Evolutionary conservation across 2,797 vertebrate genomes (phyloP).

Genomic region (Anolis apletophallus): DNA sequence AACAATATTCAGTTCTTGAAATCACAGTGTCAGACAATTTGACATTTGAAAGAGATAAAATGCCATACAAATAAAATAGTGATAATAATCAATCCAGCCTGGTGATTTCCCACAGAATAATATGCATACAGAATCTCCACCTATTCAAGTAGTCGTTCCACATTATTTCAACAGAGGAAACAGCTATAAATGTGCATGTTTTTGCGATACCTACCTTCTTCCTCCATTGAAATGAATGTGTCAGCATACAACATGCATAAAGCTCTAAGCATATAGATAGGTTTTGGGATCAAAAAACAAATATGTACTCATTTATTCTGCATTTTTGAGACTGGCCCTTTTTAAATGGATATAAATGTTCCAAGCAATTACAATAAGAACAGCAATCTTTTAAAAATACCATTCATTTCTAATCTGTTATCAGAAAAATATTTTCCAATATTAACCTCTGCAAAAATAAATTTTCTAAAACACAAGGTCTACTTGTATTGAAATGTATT

Average conservation of each 20-base stretch:
- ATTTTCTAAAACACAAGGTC: background rate
- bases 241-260: background rate
- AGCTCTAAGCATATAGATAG: background rate
- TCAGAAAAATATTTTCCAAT: background rate
- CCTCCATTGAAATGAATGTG: background rate
- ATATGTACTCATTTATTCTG: background rate
- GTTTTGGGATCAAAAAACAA: background rate
- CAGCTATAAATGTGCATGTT: background rate
- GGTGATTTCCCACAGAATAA: background rate
- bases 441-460: background rate
- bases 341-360: background rate
- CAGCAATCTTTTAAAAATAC: background rate
- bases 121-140: background rate
- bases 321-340: background rate
- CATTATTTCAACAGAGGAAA: background rate
- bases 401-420: background rate
- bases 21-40: background rate
- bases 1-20: background rate
- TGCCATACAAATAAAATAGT: background rate
- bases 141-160: background rate
- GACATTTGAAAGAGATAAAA: background rate
- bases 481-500: background rate
- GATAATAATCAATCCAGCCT: fast-evolving
- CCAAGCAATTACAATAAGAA: background rate
- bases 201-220: background rate